These are phyloP conservation scores for Listronotus bonariensis DNA, from an alignment of 1,140 invertebrate genomes.

Conservation along the genomic window DNA sequence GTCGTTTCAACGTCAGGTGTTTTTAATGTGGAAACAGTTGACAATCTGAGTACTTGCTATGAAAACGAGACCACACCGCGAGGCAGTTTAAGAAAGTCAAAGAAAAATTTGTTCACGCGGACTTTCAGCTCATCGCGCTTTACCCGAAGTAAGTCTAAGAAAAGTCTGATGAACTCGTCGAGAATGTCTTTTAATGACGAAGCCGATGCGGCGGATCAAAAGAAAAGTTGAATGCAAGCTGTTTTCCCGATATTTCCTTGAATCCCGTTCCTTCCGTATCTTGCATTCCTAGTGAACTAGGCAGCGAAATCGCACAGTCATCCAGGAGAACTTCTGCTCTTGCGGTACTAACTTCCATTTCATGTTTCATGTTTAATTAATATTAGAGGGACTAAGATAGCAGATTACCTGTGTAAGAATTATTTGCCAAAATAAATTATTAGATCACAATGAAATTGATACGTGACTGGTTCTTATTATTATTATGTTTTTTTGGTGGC, in stretches of 20 bases:
- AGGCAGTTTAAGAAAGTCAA: constrained; percentile 39
- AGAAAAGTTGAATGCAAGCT: constrained; percentile 47
- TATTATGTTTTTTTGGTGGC: too few relatives aligned
- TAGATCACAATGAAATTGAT: too few relatives aligned
- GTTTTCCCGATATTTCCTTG: constrained; percentile 52
- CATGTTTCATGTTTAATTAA: constrained; percentile 31
- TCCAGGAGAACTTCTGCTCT: constrained; percentile 45
- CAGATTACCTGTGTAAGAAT: neutral
- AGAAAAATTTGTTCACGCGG: constrained; percentile 51
- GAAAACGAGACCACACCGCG: constrained; percentile 30
- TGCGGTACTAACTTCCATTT: constrained; percentile 55
- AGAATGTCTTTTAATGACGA: constrained; percentile 42
- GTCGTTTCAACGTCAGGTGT: constrained; percentile 50
- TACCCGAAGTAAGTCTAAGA: constrained; percentile 35
- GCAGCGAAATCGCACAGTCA: constrained; percentile 40
- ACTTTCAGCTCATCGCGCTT: constrained; percentile 54
- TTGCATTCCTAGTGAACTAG: constrained; percentile 34
- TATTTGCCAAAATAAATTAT: too few relatives aligned
- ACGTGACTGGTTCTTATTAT: too few relatives aligned
- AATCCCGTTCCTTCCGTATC: constrained; percentile 28
- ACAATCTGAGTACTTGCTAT: constrained; percentile 45
- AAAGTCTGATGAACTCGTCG: constrained; percentile 40
- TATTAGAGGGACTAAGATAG: neutral
- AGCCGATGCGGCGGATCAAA: constrained; percentile 28
- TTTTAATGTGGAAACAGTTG: constrained; percentile 50